phyloP scores from a whole-genome alignment of 2,797 vertebrate species.

The Antrozous pallidus region DNA sequence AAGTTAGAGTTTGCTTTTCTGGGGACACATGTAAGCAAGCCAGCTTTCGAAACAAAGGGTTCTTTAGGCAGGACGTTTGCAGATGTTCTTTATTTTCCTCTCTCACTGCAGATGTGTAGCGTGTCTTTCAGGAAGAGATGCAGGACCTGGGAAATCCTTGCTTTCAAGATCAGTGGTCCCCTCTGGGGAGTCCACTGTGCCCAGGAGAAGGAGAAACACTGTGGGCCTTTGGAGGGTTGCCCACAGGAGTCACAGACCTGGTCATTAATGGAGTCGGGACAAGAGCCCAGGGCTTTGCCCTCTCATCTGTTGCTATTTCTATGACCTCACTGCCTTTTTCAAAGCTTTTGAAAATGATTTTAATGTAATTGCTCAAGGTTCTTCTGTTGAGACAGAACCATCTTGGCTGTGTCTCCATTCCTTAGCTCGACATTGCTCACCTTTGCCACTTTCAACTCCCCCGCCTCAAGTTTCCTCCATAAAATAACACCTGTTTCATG shows the following conservation, averaged over 20 bases:
- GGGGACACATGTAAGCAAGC: neutral
- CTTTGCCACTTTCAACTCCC: neutral
- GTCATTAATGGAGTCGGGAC: neutral
- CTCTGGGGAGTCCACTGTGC: neutral
- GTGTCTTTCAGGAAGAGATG: constrained; percentile 1
- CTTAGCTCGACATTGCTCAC: neutral
- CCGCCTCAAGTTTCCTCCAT: neutral
- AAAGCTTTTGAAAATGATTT: neutral
- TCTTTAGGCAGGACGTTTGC: neutral
- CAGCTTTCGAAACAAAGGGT: neutral
- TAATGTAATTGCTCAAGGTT: neutral
- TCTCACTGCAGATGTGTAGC: neutral
- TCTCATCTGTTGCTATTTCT: neutral
- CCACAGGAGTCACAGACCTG: neutral
- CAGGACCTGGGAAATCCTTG: neutral
- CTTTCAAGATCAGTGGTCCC: neutral
- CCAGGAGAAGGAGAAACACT: neutral
- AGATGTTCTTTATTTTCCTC: constrained; percentile 26
- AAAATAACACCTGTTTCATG: neutral
- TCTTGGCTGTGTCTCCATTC: neutral
- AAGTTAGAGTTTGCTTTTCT: neutral
- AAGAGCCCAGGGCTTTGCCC: neutral
- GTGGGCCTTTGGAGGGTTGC: neutral
- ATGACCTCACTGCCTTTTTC: neutral
- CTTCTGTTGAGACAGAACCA: neutral